Conservation (phyloP, 2,888 invertebrate genomes). For the Cordilura impudica region DNA sequence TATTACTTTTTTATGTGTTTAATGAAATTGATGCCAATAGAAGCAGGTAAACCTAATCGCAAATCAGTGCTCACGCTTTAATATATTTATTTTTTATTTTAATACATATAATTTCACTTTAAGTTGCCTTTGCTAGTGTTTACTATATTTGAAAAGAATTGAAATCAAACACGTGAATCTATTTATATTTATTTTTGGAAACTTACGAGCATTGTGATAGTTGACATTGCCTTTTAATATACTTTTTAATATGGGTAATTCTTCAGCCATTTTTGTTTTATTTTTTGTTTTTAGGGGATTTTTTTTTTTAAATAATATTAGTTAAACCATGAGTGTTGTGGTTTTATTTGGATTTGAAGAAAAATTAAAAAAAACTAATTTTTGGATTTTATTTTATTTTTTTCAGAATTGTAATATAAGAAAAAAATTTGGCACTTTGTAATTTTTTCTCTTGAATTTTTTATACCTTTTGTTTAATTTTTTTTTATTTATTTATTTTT, state of each 20-base stretch:
- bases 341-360: background rate
- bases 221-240: slow-evolving; percentile 93
- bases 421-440: slow-evolving; percentile 48
- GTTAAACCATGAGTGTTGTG: slow-evolving; percentile 32
- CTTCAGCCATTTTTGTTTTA: slow-evolving; percentile 85
- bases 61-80: background rate
- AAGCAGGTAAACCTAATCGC: background rate
- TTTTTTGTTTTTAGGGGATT: background rate
- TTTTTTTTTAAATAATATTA: slow-evolving; percentile 37
- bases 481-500: slow-evolving; percentile 55
- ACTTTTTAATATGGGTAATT: slow-evolving; percentile 93
- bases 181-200: background rate
- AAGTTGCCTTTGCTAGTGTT: background rate
- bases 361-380: slow-evolving; percentile 30
- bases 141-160: background rate
- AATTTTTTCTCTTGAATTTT: slow-evolving; percentile 9
- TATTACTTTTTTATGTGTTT: background rate
- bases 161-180: background rate
- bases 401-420: background rate
- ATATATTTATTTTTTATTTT: slow-evolving; percentile 7
- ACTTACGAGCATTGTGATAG: slow-evolving; percentile 96
- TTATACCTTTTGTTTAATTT: slow-evolving; percentile 28
- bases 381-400: slow-evolving; percentile 22
- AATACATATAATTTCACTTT: background rate
- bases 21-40: background rate